Conservation (phyloP, 2,113 vertebrate genomes). For the Stigmatopora argus region DNA sequence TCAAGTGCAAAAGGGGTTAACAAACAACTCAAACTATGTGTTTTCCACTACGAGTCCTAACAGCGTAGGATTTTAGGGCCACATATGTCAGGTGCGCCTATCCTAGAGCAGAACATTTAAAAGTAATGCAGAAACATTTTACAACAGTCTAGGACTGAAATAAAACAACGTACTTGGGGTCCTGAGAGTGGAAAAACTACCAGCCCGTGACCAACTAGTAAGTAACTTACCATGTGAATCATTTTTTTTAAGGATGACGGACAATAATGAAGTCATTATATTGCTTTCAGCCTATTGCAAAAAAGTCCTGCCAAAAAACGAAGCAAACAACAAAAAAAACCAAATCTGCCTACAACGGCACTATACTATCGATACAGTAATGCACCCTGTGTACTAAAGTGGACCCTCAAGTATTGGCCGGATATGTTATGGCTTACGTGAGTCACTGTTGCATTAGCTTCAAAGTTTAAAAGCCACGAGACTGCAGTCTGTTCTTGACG, state of each 20-base stretch:
- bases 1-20: slow-evolving; percentile 26
- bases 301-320: slow-evolving; percentile 48
- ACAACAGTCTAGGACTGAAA: slow-evolving; percentile 12
- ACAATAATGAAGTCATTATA: slow-evolving; percentile 51
- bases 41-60: neutral
- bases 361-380: slow-evolving; percentile 54
- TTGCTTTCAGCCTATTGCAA: slow-evolving; percentile 72
- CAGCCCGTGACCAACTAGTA: slow-evolving; percentile 20
- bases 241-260: slow-evolving; percentile 54
- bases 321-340: slow-evolving; percentile 2
- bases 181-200: slow-evolving; percentile 38
- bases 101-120: slow-evolving; percentile 40
- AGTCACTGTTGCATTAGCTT: slow-evolving; percentile 44
- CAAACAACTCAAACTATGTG: slow-evolving; percentile 34
- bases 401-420: slow-evolving; percentile 39
- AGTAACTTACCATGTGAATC: slow-evolving; percentile 30
- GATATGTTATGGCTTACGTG: slow-evolving; percentile 62
- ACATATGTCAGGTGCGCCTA: slow-evolving; percentile 38
- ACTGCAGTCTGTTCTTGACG: slow-evolving; percentile 32
- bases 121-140: slow-evolving; percentile 32
- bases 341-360: slow-evolving; percentile 45
- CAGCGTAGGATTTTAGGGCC: slow-evolving; percentile 18
- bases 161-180: slow-evolving; percentile 25
- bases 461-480: slow-evolving; percentile 46
- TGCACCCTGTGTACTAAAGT: slow-evolving; percentile 47